Evolutionary conservation across 2,797 vertebrate genomes (phyloP), one percentile per base, ranked within the genome.

Genomic region (Danio aesculapii): DNA sequence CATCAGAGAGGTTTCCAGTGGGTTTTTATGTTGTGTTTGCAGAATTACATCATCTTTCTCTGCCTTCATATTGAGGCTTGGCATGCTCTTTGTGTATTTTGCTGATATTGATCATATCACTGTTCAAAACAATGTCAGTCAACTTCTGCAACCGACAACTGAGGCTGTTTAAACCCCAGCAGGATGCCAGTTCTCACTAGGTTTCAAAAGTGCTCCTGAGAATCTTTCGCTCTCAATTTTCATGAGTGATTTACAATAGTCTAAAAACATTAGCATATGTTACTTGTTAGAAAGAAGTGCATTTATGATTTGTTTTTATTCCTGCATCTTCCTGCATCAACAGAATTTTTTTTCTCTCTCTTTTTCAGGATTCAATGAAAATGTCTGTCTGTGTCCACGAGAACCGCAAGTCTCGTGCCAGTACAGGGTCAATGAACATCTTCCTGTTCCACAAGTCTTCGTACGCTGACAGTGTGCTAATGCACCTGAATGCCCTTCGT

Each of bases 361-460:
- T 75, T 85, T 92, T 84, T 6, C 87, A 97, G 97, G 96, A 95
- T 94, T 95, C 93, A 95, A 96, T 95, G 95, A 98, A 97, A 96
- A 99, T 99, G 98, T 99, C 98, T 17, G 96, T 99, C 94, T 97
- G 96, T 61, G 95, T 98, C 94, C 98, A 99, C 70, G 98, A 99
- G 93, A 99, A 98, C 92, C 96, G 98, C 84, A 99, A 99, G 90
- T 99, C 98, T 0, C 91, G 98, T 81, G 96, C 96, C 93, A 98
- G 97, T 92, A 97, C 95, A 0, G 97, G 97, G 93, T 99, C 98
- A 14, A 98, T 98, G 93, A 99, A 99, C 89, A 98, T 99, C 91
- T 99, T 97, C 87, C 94, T 99, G 89, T 99, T 99, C 85, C 98
- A 99, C 91, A 99, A 99, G 92, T 97, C 98, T 1, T 98, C 98